A percentile compares a stretch with the other conserved stretches of the same genome.
phyloP scores from a whole-genome alignment of 2,113 vertebrate species.

The Oceanodroma tethys region DNA sequence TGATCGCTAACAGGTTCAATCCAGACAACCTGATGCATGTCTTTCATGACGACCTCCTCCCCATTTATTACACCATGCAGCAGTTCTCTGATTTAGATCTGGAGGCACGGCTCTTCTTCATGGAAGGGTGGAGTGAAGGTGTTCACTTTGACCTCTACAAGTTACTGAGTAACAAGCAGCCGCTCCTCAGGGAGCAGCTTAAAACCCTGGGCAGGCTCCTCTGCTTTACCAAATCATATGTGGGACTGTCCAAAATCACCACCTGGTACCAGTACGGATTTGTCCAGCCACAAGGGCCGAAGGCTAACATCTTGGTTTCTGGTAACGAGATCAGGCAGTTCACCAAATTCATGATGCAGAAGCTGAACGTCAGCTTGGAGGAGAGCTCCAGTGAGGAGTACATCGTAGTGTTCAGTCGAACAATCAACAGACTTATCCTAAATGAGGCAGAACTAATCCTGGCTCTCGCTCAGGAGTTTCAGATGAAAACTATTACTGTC shows the following conservation, averaged over 20 bases:
- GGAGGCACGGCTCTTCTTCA: conserved; percentile 90
- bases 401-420: conserved; percentile 91
- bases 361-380: conserved; percentile 81
- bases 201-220: conserved; percentile 90
- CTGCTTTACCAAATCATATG: conserved; percentile 92
- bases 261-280: conserved; percentile 99
- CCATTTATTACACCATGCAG: conserved; percentile 93
- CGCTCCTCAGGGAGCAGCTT: conserved; percentile 89
- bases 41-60: conserved; percentile 95
- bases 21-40: conserved; percentile 98
- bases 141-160: conserved; percentile 92
- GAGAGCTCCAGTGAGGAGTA: conserved; percentile 78
- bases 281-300: conserved; percentile 95
- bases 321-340: conserved; percentile 94
- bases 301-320: conserved; percentile 94
- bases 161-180: conserved; percentile 91
- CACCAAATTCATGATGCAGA: conserved; percentile 79
- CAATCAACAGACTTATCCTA: conserved; percentile 88
- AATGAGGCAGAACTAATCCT: conserved; percentile 95
- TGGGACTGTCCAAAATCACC: conserved; percentile 94
- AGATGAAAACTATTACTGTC: conserved; percentile 91
- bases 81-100: conserved; percentile 88
- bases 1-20: conserved; percentile 95
- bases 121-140: conserved; percentile 95
- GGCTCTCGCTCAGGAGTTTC: conserved; percentile 91